Conservation (phyloP, 2,888 invertebrate genomes). For the Amphimallon solstitiale region DNA sequence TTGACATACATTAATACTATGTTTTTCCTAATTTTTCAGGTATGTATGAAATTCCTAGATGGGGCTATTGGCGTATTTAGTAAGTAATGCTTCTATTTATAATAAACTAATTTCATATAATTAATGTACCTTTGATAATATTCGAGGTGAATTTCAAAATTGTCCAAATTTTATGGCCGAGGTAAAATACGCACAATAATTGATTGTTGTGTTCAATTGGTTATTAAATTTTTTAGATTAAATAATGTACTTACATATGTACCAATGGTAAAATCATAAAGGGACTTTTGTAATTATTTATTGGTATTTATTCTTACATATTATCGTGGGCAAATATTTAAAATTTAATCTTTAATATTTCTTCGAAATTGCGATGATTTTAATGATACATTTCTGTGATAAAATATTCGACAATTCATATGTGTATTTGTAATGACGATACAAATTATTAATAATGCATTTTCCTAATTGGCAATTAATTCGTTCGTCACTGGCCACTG, state of each 20-base stretch:
- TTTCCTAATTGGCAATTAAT: too few relatives aligned
- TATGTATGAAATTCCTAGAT: slow-evolving; percentile 8
- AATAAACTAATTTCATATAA: slow-evolving; percentile 17
- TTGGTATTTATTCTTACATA: neutral
- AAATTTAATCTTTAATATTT: too few relatives aligned
- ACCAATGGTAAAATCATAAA: neutral
- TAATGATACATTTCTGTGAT: too few relatives aligned
- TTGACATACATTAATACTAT: neutral
- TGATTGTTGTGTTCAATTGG: neutral
- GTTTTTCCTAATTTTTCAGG: slow-evolving; percentile 22
- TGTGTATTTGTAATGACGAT: too few relatives aligned
- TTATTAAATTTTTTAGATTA: neutral
- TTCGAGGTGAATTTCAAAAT: slow-evolving; percentile 16
- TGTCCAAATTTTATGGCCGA: slow-evolving; percentile 27
- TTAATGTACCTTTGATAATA: slow-evolving; percentile 4
- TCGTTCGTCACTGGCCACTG: too few relatives aligned
- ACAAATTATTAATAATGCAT: too few relatives aligned
- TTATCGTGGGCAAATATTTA: too few relatives aligned
- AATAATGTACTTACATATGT: neutral
- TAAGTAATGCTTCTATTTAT: slow-evolving; percentile 32
- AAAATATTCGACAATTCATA: too few relatives aligned
- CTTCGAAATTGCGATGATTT: too few relatives aligned
- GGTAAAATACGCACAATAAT: neutral
- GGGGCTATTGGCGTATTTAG: slow-evolving; percentile 25
- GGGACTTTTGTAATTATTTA: neutral